Percentiles rank a stretch among this genome's conserved stretches.
These are phyloP conservation scores for Eidolon helvum DNA, from an alignment of 2,113 vertebrate genomes.

Conservation along the genomic window DNA sequence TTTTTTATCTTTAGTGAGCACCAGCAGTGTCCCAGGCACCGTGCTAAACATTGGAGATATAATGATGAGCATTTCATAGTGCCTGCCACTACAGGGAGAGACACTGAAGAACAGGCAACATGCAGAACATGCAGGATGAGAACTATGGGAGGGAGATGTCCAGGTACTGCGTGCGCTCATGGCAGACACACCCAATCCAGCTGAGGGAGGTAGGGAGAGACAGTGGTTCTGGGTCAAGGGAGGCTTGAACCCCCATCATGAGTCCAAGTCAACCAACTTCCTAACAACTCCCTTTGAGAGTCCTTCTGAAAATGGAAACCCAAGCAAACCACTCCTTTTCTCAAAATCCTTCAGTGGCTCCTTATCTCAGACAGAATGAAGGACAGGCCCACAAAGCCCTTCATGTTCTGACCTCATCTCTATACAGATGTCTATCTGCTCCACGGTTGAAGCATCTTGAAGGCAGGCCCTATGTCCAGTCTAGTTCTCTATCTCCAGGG, in stretches of 20 bases:
- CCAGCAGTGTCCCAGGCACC: neutral
- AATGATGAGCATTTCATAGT: neutral
- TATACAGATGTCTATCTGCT: neutral
- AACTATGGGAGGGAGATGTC: neutral
- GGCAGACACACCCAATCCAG: neutral
- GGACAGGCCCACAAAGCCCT: neutral
- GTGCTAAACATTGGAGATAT: neutral
- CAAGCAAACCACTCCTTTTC: neutral
- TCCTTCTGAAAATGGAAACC: neutral
- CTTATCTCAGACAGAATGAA: neutral
- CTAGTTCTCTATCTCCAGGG: neutral
- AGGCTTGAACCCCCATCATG: neutral
- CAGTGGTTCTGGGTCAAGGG: neutral
- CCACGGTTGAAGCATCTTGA: neutral
- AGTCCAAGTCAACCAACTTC: neutral
- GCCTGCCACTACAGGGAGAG: neutral
- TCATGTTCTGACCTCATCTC: neutral
- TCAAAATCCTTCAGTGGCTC: neutral
- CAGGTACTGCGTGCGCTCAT: too few species aligned
- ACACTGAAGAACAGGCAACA: neutral
- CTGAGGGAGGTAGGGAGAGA: neutral
- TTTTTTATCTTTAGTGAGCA: neutral
- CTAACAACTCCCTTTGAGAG: neutral
- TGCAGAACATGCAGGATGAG: neutral
- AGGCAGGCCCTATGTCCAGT: neutral